A percentile compares a stretch with the other conserved stretches of the same genome.
These are phyloP conservation scores for Nysson spinosus DNA, from an alignment of 2,888 invertebrate species.

Conservation along the genomic window DNA sequence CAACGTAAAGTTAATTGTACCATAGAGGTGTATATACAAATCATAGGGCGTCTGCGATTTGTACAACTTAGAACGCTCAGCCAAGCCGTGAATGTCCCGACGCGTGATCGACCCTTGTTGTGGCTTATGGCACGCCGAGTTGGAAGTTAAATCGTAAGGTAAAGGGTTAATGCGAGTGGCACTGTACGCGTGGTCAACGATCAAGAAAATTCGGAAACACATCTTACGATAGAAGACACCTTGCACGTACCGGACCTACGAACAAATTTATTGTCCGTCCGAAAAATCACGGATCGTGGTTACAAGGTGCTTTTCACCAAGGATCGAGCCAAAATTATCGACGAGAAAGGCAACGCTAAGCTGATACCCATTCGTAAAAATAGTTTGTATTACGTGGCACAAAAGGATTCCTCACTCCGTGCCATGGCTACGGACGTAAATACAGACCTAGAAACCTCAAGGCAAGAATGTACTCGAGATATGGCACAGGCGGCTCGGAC, in stretches of 20 bases:
- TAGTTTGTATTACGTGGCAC: conserved; percentile 34
- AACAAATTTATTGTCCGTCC: too few relatives aligned
- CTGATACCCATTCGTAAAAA: conserved; percentile 17
- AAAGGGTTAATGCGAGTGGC: conserved; percentile 24
- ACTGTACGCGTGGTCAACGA: too few relatives aligned
- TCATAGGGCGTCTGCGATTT: conserved; percentile 18
- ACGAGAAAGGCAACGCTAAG: conserved; percentile 7
- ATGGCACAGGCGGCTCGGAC: conserved; percentile 43
- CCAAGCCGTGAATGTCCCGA: conserved; percentile 14
- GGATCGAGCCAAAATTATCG: conserved; percentile 20
- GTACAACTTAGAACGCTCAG: conserved; percentile 27
- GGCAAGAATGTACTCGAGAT: conserved; percentile 8
- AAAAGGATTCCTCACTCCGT: too few relatives aligned
- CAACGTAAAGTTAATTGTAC: conserved; percentile 28
- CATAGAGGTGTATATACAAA: conserved; percentile 21
- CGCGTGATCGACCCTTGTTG: conserved; percentile 27
- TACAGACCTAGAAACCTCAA: too few relatives aligned
- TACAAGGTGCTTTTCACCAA: conserved; percentile 24
- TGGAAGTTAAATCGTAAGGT: conserved; percentile 31
- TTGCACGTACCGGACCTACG: too few relatives aligned
- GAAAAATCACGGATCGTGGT: too few relatives aligned
- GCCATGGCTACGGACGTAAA: too few relatives aligned
- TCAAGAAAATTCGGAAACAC: too few relatives aligned
- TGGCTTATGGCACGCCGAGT: conserved; percentile 28
- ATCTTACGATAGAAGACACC: too few relatives aligned